A percentile compares a stretch with the other conserved stretches of the same genome.
Evolutionary conservation across 2,888 invertebrate species (phyloP).

Genomic region (Drosophila borealis): DNA sequence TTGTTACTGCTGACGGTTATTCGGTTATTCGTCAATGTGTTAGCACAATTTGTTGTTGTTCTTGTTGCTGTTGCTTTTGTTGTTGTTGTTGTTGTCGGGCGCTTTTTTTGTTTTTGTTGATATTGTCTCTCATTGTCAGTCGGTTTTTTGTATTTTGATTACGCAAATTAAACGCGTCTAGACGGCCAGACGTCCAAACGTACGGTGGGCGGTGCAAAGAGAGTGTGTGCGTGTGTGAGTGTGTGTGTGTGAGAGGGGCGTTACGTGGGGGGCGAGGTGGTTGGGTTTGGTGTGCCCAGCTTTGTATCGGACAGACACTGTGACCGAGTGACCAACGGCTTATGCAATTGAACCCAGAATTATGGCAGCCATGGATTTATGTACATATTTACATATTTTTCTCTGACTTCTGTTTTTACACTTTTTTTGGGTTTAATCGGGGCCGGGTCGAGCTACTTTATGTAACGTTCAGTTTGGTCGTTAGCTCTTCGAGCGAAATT

Average conservation of each 20-base stretch:
- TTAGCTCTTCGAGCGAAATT: conserved; percentile 22
- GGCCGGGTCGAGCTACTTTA: conserved; percentile 33
- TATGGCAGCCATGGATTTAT: conserved; percentile 38
- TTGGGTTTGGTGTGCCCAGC: conserved; percentile 6
- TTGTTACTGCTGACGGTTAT: conserved; percentile 61
- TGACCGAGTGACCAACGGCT: conserved; percentile 62
- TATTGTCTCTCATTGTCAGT: conserved; percentile 63
- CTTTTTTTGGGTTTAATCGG: conserved; percentile 16
- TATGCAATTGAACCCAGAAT: conserved; percentile 61
- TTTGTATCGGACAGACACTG: conserved; percentile 16
- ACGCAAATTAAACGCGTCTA: conserved; percentile 79
- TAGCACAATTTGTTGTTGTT: conserved; percentile 45
- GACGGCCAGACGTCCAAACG: conserved; percentile 61
- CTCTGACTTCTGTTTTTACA: not conserved
- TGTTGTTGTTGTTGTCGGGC: conserved; percentile 25
- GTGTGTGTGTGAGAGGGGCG: not conserved
- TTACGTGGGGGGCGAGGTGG: not conserved
- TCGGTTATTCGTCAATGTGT: conserved; percentile 43
- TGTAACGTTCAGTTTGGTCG: conserved; percentile 30
- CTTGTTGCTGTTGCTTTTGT: conserved; percentile 24
- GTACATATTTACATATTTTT: conserved; percentile 2
- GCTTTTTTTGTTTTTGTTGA: conserved; percentile 37
- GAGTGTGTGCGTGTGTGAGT: not conserved
- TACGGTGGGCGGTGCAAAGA: conserved; percentile 26
- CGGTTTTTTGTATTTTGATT: conserved; percentile 71